Base-by-base conservation (phyloP, 2,888 invertebrate genomes). In the Alloscopus bannaensis region DNA sequence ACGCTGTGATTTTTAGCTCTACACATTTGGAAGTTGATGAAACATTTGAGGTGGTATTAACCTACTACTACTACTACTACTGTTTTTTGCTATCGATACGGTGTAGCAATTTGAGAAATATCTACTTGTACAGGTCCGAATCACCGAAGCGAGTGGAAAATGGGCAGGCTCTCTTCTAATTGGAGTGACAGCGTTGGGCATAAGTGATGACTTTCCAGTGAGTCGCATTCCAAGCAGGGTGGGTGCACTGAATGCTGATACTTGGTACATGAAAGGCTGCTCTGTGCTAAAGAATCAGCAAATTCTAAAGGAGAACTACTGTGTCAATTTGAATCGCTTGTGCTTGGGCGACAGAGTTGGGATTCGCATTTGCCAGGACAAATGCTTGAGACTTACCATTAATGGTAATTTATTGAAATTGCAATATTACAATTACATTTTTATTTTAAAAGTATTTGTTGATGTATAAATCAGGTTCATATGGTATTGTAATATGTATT, bases 381-480 rank as follows among this genome's bases (percentile, higher is more conserved):
- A 92, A 8, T 91, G 91, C 22, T 90, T 96, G 4, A 92, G 93
- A 81, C 91, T 95, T 83, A 92, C 93, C 85, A 91, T 95, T 72
- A 96, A 97, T 88, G 94, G 94, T 0, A 94, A 95, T 88, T 93
- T 94, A 85, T 91, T 95, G 87, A 94, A 94, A n/a, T n/a, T n/a
- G n/a, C n/a, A n/a, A n/a, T n/a, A n/a, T n/a, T n/a, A n/a, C n/a
- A n/a, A n/a, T n/a, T n/a, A n/a, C n/a, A n/a, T n/a, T n/a, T n/a
- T n/a, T 40, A 90, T 52, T 31, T 36, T 36, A 8, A 36, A 36
- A 36, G 13, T 13, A 13, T 13, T 36, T 13, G 13, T 36, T 36
- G 6, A 36, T 36, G 6, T 36, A 36, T 6, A 36, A 8, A 36
- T 13, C 8, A 36, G 13, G 36, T 36, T 36, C 36, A 36, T 36